Base-by-base conservation (phyloP, 2,888 invertebrate genomes). In the Ophraella communa region DNA sequence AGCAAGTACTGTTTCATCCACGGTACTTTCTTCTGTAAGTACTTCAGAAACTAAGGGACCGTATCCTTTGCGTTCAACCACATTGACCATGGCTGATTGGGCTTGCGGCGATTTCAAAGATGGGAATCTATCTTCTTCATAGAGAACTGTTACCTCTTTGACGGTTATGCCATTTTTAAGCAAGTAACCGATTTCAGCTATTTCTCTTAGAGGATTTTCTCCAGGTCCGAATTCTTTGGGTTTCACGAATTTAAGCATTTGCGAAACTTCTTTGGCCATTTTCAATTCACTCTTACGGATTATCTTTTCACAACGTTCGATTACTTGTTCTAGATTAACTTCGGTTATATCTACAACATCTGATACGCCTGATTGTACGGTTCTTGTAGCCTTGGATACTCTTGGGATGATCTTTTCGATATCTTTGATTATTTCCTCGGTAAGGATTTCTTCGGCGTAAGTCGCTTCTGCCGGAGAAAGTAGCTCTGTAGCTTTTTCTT, bases 21-120 rank as follows among this genome's bases (percentile, higher is more conserved):
- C 88, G 1, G 91, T 86, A 0, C 91, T 90, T 79, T 93, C 93
- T 82, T 93, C 92, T 0, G 91, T 91, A 55, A 94, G 84, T 54
- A 94, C 91, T 81, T 93, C 91, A 0, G 92, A 89, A 64, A 94
- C 93, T 21, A 94, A 82, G 0, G 92, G 87, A 1, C 92, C 91
- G 74, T 93, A 89, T 0, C 94, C 94, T 80, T 92, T 89, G 24
- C 94, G 86, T 80, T 94, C 94, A 0, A 94, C 93, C 54, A 94
- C 85, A 73, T 92, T 90, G 7, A 94, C 93, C 75, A 94, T 82
- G 8, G 94, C 94, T 27, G 92, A 91, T 81, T 94, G 94, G 1
- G 93, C 91, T 77, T 92, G 90, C 0, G 94, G 93, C 11, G 91
- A 89, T 76, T 89, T 87, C 59, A 95, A 80, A 11, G 92, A 89